Percentiles rank a stretch among this genome's conserved stretches.
Evolutionary conservation across 2,113 vertebrate genomes (phyloP).

Genomic region (Meles meles): DNA sequence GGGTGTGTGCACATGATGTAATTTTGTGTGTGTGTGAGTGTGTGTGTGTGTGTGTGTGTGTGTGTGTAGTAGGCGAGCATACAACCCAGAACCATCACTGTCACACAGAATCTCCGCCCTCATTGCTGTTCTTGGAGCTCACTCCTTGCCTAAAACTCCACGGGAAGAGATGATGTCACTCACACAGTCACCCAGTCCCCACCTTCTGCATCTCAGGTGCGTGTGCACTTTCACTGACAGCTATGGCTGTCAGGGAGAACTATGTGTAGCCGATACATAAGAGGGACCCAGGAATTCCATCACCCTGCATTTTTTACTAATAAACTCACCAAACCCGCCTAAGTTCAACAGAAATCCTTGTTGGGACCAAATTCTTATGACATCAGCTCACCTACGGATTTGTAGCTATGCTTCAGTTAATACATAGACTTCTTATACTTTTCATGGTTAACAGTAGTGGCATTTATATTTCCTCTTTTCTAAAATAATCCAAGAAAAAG

Average conservation of each 20-base stretch:
- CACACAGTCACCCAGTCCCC: background rate
- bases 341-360: background rate
- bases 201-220: background rate
- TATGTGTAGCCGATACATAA: background rate
- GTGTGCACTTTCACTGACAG: too few relatives aligned
- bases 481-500: background rate
- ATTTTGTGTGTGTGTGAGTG: background rate
- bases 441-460: background rate
- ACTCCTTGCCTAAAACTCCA: background rate
- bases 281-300: background rate
- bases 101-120: background rate
- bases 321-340: background rate
- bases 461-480: background rate
- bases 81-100: background rate
- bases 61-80: background rate
- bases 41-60: background rate
- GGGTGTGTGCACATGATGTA: background rate
- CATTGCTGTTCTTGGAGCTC: background rate
- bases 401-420: background rate
- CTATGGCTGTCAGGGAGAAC: background rate
- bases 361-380: background rate
- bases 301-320: background rate
- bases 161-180: background rate
- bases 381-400: background rate
- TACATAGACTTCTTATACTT: background rate